phyloP scores from a whole-genome alignment of 2,888 invertebrate species.

The Nymphalis c-album region DNA sequence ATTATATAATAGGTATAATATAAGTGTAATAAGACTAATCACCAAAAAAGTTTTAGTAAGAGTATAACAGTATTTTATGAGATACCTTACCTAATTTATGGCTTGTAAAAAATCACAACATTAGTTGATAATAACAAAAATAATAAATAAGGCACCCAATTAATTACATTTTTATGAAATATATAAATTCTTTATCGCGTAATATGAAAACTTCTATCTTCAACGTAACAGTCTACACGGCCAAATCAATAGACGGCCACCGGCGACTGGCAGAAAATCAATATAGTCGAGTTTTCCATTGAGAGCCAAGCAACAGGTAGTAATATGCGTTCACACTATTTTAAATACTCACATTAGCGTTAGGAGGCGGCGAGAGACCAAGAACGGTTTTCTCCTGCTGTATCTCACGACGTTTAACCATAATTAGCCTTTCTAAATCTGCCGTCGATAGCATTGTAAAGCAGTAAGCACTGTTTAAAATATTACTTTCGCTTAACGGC shows the following conservation, averaged over 20 bases:
- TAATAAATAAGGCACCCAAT: not conserved
- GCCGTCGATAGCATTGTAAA: slow-evolving; percentile 71
- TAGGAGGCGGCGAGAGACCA: slow-evolving; percentile 45
- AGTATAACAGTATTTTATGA: too few relatives aligned
- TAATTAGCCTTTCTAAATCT: slow-evolving; percentile 72
- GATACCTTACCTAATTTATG: not conserved
- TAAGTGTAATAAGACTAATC: too few relatives aligned
- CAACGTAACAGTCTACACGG: slow-evolving; percentile 15
- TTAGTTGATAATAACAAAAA: not conserved
- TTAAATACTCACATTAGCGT: slow-evolving; percentile 47
- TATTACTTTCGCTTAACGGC: slow-evolving; percentile 49
- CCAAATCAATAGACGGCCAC: slow-evolving; percentile 28
- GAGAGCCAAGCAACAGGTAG: slow-evolving; percentile 38
- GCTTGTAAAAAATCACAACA: not conserved
- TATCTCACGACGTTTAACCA: slow-evolving; percentile 71
- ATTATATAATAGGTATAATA: too few relatives aligned
- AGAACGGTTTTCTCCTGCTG: slow-evolving; percentile 67
- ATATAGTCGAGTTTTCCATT: slow-evolving; percentile 29
- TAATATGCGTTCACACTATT: not conserved
- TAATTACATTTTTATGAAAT: not conserved
- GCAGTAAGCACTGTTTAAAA: slow-evolving; percentile 40
- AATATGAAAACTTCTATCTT: slow-evolving; percentile 9
- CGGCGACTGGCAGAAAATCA: slow-evolving; percentile 35
- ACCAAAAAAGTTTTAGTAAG: too few relatives aligned
- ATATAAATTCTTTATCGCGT: slow-evolving; percentile 1